These are phyloP conservation scores for Emydoidea blandingii DNA, from an alignment of 2,797 vertebrate genomes.

Conservation along the genomic window DNA sequence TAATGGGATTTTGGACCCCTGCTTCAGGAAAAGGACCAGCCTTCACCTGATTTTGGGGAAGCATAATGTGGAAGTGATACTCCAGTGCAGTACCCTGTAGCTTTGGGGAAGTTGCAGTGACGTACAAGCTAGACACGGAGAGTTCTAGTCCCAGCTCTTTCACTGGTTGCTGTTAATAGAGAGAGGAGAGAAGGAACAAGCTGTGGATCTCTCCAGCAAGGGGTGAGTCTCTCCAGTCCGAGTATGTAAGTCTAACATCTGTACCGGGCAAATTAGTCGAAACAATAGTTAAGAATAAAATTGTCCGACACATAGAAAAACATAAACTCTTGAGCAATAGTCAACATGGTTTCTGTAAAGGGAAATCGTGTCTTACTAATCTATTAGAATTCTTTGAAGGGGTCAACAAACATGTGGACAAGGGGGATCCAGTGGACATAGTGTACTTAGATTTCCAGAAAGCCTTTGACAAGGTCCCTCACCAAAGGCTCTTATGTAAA, in stretches of 20 bases:
- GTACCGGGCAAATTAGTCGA: too few species aligned
- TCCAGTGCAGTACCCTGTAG: not conserved
- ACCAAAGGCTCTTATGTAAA: too few species aligned
- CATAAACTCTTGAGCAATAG: too few species aligned
- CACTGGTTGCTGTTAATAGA: not conserved
- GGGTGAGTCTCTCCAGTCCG: accelerated
- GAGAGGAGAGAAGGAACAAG: not conserved
- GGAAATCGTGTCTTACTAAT: too few species aligned
- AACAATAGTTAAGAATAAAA: too few species aligned
- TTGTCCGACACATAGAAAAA: too few species aligned
- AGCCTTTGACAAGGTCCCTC: too few species aligned
- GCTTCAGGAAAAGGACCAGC: not conserved
- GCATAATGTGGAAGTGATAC: not conserved
- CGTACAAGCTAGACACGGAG: not conserved
- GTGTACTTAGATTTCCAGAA: too few species aligned
- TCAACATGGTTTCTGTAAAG: too few species aligned
- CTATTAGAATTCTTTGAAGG: too few species aligned
- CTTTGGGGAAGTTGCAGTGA: not conserved
- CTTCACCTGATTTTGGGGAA: not conserved
- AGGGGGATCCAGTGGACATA: too few species aligned
- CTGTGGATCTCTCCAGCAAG: not conserved
- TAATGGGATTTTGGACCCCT: not conserved
- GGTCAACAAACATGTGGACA: too few species aligned
- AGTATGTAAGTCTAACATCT: not conserved
- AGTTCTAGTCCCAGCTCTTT: not conserved